Evolutionary conservation across 2,113 vertebrate genomes (phyloP), one percentile per base, ranked within the genome.

Genomic region (Hippocampus barbouri): DNA sequence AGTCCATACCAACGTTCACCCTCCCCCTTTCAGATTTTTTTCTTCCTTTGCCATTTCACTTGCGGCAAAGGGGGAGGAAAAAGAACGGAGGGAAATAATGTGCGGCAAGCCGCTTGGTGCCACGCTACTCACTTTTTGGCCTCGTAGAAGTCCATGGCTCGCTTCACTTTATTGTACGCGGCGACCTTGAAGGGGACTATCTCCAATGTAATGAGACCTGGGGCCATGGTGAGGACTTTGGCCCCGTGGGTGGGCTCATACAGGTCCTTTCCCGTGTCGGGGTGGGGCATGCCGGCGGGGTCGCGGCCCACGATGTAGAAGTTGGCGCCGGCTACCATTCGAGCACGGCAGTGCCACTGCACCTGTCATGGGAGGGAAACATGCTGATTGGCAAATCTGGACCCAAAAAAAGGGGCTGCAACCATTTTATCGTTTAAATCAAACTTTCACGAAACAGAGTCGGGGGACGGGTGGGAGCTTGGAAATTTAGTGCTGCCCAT

Each of bases 251-350:
- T 94, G 54, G 97, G 97, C 76, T 99, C 97, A 2, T 99, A 99
- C 12, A 99, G 93, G 86, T 98, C 97, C 78, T 95, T 97, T 34
- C 96, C 96, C 0, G 95, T 98, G 79, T 91, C 94, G 0, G 97
- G 97, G 71, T 99, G 97, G 5, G 96, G 96, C 96, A 99, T 94
- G 70, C 97, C 97, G 2, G 97, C 97, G 0, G 97, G 97, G 88
- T 99, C 97, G 23, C 97, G 92, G 43, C 97, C 97, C 53, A 99
- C 97, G 5, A 99, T 98, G 86, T 99, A 99, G 89, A 99, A 99
- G 79, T 98, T 99, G 79, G 96, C 97, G 49, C 97, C 97, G 0
- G 97, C 96, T 45, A 99, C 96, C 97, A 99, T 99, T 21, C 97
- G 93, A 2, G 96, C 93, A 71, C 97, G 93, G 88, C 97, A 99